Conservation (phyloP, 2,113 vertebrate genomes). For the Ginglymostoma cirratum region DNA sequence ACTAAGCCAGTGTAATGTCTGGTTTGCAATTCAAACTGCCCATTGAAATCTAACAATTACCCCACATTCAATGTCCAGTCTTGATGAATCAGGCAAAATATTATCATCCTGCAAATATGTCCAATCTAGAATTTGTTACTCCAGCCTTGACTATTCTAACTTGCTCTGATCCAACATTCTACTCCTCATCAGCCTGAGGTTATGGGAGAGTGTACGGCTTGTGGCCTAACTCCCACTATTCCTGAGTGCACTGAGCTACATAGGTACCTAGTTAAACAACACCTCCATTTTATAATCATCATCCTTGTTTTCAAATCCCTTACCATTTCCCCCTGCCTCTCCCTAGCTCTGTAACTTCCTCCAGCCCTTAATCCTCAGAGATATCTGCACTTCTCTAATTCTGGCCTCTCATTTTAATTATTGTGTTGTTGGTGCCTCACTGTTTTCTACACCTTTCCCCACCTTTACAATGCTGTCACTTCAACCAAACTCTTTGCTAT, state of each 20-base stretch:
- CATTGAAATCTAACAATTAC: background rate
- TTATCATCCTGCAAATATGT: background rate
- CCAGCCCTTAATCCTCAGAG: background rate
- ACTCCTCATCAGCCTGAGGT: background rate
- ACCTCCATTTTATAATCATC: background rate
- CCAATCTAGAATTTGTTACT: background rate
- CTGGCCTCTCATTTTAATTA: background rate
- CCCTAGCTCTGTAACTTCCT: background rate
- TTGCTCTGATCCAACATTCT: background rate
- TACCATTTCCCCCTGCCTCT: too few species aligned
- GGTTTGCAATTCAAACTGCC: background rate
- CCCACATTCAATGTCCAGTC: background rate
- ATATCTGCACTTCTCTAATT: background rate
- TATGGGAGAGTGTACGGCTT: background rate
- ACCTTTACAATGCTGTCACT: background rate
- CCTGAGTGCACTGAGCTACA: background rate
- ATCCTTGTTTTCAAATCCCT: background rate
- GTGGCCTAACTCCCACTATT: background rate
- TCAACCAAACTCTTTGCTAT: background rate
- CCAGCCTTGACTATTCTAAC: background rate
- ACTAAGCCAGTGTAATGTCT: background rate
- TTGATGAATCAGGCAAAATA: background rate
- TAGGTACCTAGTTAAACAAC: background rate
- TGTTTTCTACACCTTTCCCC: background rate
- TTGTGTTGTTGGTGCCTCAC: background rate